Conservation (phyloP, 2,888 invertebrate species). For the Neoitamus cyanurus region DNA sequence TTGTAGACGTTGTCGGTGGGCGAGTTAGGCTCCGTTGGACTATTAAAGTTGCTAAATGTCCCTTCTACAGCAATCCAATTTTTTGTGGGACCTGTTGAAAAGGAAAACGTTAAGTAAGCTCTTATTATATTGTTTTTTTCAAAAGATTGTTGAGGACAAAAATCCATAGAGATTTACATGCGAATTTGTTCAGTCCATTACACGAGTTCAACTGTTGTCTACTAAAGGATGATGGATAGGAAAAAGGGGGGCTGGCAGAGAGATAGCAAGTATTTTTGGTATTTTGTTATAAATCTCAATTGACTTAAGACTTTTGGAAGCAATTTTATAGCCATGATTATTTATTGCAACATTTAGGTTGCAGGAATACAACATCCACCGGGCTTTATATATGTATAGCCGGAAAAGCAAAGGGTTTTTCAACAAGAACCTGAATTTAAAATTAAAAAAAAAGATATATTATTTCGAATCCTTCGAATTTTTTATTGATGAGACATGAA, state of each 20-base stretch:
- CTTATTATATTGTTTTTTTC: neutral
- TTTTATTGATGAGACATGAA: too few species aligned
- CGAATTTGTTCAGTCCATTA: neutral
- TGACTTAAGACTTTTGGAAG: neutral
- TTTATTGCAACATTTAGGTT: too few species aligned
- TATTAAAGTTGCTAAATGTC: slow-evolving; percentile 64
- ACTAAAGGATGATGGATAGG: neutral
- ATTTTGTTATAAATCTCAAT: neutral
- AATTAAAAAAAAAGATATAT: too few species aligned
- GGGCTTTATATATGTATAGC: too few species aligned
- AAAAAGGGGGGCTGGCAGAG: neutral
- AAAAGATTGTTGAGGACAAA: neutral
- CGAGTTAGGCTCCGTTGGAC: slow-evolving; percentile 50
- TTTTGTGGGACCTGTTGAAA: slow-evolving; percentile 74
- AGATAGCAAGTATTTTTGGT: neutral
- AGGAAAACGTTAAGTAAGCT: neutral
- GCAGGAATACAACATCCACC: too few species aligned
- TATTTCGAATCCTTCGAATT: too few species aligned
- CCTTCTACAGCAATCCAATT: slow-evolving; percentile 89
- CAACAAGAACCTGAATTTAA: too few species aligned
- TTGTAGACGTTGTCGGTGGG: slow-evolving; percentile 54
- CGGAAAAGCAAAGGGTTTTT: too few species aligned
- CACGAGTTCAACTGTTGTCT: neutral
- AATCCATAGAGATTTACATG: neutral
- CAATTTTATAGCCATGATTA: neutral